phyloP scores from a whole-genome alignment of 2,888 invertebrate genomes.

The Heliconius erato region DNA sequence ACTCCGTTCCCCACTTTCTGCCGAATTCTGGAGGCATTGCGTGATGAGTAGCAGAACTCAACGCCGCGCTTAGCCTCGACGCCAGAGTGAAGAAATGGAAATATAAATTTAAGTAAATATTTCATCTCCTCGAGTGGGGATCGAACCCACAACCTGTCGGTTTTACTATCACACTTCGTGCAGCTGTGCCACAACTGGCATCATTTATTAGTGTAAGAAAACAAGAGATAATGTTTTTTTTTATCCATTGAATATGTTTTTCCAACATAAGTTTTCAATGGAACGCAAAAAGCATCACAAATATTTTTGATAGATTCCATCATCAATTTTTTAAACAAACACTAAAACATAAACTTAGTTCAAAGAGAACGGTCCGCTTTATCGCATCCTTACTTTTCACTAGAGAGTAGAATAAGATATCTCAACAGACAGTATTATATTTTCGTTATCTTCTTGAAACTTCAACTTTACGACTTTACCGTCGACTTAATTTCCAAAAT shows the following conservation, averaged over 20 bases:
- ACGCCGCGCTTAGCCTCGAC: too few species aligned
- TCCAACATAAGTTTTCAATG: not conserved
- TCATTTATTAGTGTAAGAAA: too few species aligned
- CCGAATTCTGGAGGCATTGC: too few species aligned
- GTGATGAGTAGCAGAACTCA: too few species aligned
- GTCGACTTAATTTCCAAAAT: not conserved
- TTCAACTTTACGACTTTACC: not conserved
- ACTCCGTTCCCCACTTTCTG: too few species aligned
- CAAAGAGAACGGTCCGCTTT: constrained; percentile 4
- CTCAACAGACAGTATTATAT: not conserved
- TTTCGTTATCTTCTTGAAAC: not conserved
- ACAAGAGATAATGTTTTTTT: not conserved
- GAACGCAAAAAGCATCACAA: not conserved
- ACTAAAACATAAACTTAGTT: not conserved
- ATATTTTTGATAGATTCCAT: not conserved
- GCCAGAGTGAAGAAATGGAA: too few species aligned
- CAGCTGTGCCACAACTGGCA: too few species aligned
- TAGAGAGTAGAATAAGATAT: not conserved
- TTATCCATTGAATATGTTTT: not conserved
- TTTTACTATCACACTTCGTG: too few species aligned
- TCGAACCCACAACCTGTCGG: too few species aligned
- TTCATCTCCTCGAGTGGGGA: too few species aligned
- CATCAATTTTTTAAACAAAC: not conserved
- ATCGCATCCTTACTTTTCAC: not conserved
- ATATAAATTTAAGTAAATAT: too few species aligned